These are phyloP conservation scores for Oasisia sp. DNA, from an alignment of 2,888 invertebrate species.

Conservation along the genomic window DNA sequence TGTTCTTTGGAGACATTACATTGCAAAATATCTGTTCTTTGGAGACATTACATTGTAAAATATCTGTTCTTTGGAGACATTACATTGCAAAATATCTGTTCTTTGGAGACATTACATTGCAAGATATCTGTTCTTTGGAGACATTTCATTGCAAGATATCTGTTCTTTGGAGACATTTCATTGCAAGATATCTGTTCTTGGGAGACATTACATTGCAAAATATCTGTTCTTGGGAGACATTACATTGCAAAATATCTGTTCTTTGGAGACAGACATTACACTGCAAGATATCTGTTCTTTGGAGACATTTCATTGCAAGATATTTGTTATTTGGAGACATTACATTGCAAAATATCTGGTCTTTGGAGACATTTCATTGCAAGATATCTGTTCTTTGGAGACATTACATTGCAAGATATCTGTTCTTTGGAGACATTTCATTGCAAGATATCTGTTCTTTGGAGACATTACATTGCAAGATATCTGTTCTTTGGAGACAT, in stretches of 20 bases:
- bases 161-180: neutral
- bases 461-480: neutral
- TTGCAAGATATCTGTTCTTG: too few species aligned
- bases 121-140: too few species aligned
- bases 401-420: neutral
- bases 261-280: too few species aligned
- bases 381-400: too few species aligned
- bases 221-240: neutral
- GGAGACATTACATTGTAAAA: too few species aligned
- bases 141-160: neutral
- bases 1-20: too few species aligned
- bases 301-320: too few species aligned
- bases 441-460: too few species aligned
- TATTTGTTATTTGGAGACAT: too few species aligned
- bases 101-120: neutral
- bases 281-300: neutral
- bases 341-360: neutral
- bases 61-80: too few species aligned
- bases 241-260: too few species aligned
- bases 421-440: neutral
- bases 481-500: neutral
- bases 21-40: neutral
- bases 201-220: neutral
- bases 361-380: neutral
- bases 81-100: neutral